Conservation (phyloP, 2,797 vertebrate species). For the Dallia pectoralis region DNA sequence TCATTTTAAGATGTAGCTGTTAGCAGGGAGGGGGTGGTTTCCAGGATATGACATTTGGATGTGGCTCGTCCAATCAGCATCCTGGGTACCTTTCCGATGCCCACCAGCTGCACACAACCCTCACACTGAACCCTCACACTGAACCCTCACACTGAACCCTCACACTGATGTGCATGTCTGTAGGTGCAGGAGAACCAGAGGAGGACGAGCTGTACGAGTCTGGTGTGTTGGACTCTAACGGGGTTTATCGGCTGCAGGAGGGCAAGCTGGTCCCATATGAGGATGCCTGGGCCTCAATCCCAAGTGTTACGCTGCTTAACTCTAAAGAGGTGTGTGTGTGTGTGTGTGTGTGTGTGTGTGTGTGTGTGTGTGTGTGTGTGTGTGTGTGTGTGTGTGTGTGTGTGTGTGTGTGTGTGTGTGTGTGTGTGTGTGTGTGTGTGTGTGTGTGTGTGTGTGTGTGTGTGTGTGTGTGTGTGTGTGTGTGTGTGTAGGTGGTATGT, state of each 20-base stretch:
- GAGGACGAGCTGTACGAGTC: conserved; percentile 81
- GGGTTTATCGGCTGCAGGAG: conserved; percentile 75
- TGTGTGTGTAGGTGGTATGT: too few species aligned
- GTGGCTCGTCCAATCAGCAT: too few species aligned
- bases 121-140: too few species aligned
- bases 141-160: too few species aligned
- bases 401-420: not conserved
- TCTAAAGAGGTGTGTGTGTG: conserved; percentile 56
- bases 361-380: conserved; percentile 4
- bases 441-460: not conserved
- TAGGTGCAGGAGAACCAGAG: conserved; percentile 78
- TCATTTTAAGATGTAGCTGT: too few species aligned
- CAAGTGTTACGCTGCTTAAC: conserved; percentile 74
- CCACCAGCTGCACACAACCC: not conserved
- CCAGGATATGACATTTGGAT: too few species aligned
- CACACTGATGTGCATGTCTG: not conserved
- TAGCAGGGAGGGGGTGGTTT: too few species aligned
- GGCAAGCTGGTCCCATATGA: conserved; percentile 78
- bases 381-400: not conserved
- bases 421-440: conserved; percentile 3
- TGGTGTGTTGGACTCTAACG: conserved; percentile 74
- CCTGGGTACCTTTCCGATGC: not conserved
- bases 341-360: not conserved
- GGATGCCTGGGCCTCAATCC: conserved; percentile 78
- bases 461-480: not conserved